Evolutionary conservation across 1,140 invertebrate species (phyloP).

Genomic region (Metopolophium dirhodum): DNA sequence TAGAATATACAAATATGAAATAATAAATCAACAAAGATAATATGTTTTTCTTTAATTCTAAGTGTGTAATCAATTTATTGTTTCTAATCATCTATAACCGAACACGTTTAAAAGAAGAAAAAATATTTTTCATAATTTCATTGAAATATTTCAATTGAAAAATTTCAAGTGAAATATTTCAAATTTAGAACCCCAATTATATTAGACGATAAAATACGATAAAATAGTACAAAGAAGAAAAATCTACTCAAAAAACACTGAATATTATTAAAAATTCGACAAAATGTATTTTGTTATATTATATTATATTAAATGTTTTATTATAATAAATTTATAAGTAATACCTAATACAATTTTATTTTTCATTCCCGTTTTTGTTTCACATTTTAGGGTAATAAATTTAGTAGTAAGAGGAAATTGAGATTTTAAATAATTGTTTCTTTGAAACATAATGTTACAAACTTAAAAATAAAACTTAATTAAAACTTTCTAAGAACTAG

Average conservation of each 20-base stretch:
- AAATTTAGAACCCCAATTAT: no score
- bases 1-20: no score
- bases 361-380: not conserved
- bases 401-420: not conserved
- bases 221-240: not conserved
- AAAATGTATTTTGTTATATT: not conserved
- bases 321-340: not conserved
- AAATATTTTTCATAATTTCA: no score
- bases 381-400: not conserved
- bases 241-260: not conserved
- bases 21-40: no score
- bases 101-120: no score
- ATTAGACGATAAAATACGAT: no score
- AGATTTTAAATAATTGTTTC: slow-evolving; percentile 1
- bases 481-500: not conserved
- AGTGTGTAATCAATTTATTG: no score
- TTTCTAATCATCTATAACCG: no score
- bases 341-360: not conserved
- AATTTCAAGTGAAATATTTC: no score
- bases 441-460: not conserved
- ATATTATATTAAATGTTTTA: not conserved
- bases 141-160: no score
- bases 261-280: not conserved
- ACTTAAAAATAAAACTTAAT: not conserved
- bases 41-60: no score